Evolutionary conservation across 2,888 invertebrate species (phyloP), one percentile per base, ranked within the genome.

Genomic region (Nemoura dubitans): DNA sequence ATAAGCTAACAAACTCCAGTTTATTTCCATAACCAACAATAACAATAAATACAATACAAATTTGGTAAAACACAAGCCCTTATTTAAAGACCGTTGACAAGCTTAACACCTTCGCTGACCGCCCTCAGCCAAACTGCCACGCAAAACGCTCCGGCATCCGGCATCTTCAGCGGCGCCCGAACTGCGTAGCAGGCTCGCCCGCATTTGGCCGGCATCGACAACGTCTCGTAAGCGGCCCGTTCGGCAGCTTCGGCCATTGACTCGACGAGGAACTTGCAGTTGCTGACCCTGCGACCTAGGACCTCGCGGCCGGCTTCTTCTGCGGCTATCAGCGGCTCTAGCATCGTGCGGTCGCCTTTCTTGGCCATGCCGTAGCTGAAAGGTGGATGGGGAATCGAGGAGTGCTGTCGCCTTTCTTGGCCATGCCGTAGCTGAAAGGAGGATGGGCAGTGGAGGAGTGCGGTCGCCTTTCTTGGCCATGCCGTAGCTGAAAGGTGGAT

Each of bases 341-440:
- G 95, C 95, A 97, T 95, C 29, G 96, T 96, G 89, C 96, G 93
- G 89, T 96, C 95, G 0, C 96, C 96, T 0, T 94, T 93, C 88
- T 93, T 93, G 0, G 96, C 96, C 84, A 95, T 94, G 0, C 96
- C 95, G 89, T 97, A 96, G 90, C 36, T 36, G 36, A 6, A 36
- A 36, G 5, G 36, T 10, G 10, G 36, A n/a, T n/a, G n/a, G n/a
- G n/a, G n/a, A n/a, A n/a, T n/a, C n/a, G n/a, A n/a, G n/a, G n/a
- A n/a, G 96, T 96, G 89, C 96, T 93, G 89, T 96, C 95, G 0
- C 96, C 96, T 0, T 94, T 93, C 88, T 93, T 93, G 0, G 96
- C 96, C 84, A 95, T 94, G 0, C 96, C 36, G 36, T 36, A 36
- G 36, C 36, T 36, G 36, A 3, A 36, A 10, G 36, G 5, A 36